A percentile compares a stretch with the other conserved stretches of the same genome.
phyloP scores from a whole-genome alignment of 2,113 vertebrate species.

The Agelaius phoeniceus region DNA sequence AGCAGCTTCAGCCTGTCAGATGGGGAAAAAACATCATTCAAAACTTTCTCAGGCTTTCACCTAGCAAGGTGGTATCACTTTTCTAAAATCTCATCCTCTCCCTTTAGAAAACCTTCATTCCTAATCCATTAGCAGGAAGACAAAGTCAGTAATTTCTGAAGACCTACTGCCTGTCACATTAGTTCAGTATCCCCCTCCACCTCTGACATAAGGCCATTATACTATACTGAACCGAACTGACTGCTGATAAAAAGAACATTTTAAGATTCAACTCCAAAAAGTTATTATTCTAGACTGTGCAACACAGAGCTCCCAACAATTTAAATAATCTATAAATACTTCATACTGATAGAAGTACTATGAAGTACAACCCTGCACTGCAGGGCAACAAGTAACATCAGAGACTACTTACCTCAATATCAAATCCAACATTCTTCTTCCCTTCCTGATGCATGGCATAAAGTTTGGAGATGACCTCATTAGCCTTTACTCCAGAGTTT shows the following conservation, averaged over 20 bases:
- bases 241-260: neutral
- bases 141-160: neutral
- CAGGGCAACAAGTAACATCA: neutral
- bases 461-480: constrained; percentile 93
- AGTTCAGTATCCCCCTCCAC: neutral
- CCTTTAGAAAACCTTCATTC: neutral
- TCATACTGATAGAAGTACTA: neutral
- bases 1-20: constrained; percentile 84
- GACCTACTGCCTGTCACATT: neutral
- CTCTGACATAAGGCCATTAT: neutral
- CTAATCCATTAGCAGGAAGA: neutral
- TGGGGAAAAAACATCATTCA: neutral
- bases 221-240: neutral
- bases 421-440: constrained; percentile 92
- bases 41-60: neutral
- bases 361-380: neutral
- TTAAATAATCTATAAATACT: neutral
- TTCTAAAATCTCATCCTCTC: neutral
- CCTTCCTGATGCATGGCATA: constrained; percentile 95
- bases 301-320: neutral
- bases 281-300: neutral
- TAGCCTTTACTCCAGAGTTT: constrained; percentile 94
- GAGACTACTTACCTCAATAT: constrained; percentile 87
- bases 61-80: neutral
- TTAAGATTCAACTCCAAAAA: neutral